Percentiles rank a stretch among this genome's conserved stretches.
phyloP scores from a whole-genome alignment of 2,797 vertebrate species.

The Antennarius maculatus region DNA sequence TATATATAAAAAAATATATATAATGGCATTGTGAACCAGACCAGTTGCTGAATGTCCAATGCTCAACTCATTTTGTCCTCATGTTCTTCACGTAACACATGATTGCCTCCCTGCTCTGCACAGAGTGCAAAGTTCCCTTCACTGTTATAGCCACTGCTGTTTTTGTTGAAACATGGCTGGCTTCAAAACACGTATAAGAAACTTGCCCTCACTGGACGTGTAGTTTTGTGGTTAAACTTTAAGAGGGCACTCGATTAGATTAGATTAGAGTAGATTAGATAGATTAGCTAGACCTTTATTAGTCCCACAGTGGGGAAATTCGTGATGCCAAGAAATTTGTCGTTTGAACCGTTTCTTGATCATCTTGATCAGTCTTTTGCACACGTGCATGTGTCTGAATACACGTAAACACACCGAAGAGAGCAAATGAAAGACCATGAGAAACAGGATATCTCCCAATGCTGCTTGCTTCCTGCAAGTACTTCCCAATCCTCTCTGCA shows the following conservation, averaged over 20 bases:
- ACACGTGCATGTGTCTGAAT: constrained; percentile 7
- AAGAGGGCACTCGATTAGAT: constrained; percentile 11
- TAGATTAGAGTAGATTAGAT: no score
- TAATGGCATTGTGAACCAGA: constrained; percentile 5
- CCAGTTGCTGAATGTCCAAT: not conserved
- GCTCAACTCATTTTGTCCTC: not conserved
- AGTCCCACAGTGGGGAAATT: no score
- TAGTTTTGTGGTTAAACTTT: constrained; percentile 36
- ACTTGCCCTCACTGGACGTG: constrained; percentile 27
- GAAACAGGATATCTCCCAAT: not conserved
- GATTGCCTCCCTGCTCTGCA: constrained; percentile 11
- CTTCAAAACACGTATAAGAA: constrained; percentile 37
- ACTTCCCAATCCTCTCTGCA: not conserved
- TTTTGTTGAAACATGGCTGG: constrained; percentile 22
- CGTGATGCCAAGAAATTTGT: constrained; percentile 34
- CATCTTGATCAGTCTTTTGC: not conserved
- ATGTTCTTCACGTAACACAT: constrained; percentile 13
- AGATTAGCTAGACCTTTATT: no score
- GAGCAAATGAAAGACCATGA: not conserved
- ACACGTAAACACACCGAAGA: constrained; percentile 29
- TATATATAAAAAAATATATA: no score
- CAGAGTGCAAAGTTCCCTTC: constrained; percentile 55
- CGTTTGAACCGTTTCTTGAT: constrained; percentile 20
- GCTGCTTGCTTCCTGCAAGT: not conserved
- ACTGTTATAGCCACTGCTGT: constrained; percentile 22